Evolutionary conservation across 2,888 invertebrate species (phyloP).

Genomic region (Neuroscelio doddi): DNA sequence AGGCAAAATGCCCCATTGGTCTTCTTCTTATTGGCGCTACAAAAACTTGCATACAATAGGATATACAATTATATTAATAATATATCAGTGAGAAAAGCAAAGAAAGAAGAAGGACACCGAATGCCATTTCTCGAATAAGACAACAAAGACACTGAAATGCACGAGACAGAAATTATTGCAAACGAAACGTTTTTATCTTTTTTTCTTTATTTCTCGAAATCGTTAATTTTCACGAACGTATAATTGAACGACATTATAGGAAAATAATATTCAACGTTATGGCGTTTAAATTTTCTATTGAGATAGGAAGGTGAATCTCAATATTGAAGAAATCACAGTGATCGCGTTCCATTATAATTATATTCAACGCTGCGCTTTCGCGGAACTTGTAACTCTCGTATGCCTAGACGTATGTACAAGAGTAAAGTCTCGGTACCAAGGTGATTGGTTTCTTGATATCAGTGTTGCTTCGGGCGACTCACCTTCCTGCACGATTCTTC

Average conservation of each 20-base stretch:
- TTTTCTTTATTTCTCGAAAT: too few relatives aligned
- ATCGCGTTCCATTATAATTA: not conserved
- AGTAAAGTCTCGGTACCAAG: conserved; percentile 49
- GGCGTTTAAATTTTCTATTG: too few relatives aligned
- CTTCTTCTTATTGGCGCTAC: conserved; percentile 24
- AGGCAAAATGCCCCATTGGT: conserved; percentile 38
- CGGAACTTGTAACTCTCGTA: conserved; percentile 38
- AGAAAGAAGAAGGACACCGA: not conserved
- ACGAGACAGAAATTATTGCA: too few relatives aligned
- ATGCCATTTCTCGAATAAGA: not conserved
- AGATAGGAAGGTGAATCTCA: too few relatives aligned
- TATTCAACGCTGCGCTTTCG: conserved; percentile 17
- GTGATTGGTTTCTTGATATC: conserved; percentile 70
- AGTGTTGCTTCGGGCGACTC: conserved; percentile 67
- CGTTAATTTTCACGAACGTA: too few relatives aligned
- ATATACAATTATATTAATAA: conserved; percentile 42
- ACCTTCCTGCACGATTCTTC: conserved; percentile 64
- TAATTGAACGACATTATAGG: too few relatives aligned
- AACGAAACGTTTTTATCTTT: too few relatives aligned
- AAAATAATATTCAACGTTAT: too few relatives aligned
- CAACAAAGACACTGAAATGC: not conserved
- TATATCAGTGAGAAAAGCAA: conserved; percentile 5
- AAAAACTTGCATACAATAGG: conserved; percentile 24
- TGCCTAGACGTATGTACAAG: conserved; percentile 32
- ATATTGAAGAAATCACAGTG: too few relatives aligned